Evolutionary conservation across 2,113 vertebrate genomes (phyloP), one percentile per base, ranked within the genome.

Genomic region (Syngnathus scovelli): DNA sequence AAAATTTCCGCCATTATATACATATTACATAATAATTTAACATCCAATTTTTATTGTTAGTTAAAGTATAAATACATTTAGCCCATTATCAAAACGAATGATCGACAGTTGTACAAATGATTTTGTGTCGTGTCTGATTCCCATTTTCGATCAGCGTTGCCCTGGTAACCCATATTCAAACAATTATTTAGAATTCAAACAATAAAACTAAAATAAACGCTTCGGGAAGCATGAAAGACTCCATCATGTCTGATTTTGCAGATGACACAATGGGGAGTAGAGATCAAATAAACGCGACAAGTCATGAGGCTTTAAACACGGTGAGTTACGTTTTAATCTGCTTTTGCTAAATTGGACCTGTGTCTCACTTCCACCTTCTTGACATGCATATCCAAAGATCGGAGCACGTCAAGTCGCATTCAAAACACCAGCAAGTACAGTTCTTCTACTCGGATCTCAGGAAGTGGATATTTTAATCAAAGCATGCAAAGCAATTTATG

Each of bases 381-480:
- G 49, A 23, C 36, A 23, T 9, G 27, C 27, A 33, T 33, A 3
- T 6, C 16, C 27, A 11, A 77, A 98, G 95, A 94, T 96, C 82
- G 94, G 94, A 48, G 88, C 93, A 19, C 71, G 98, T 66, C 70
- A 84, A 58, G 85, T 96, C 70, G 94, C 95, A 85, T 93, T 91
- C 80, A 96, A 94, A 89, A 89, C 91, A 51, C 90, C 89, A 68
- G 93, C 84, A 68, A 96, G 95, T 0, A 93, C 86, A 33, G 92
- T 97, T 21, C 79, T 98, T 36, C 93, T 99, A 91, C 92, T 99
- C 44, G 89, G 72, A 69, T 98, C 94, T 67, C 88, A 93, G 62
- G 96, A 98, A 83, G 93, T 94, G 23, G 93, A 95, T 27, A 88
- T 98, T 84, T 84, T 96, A 19, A 82, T 88, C 69, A 95, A 95